phyloP scores from a whole-genome alignment of 2,797 vertebrate species.

The Lacerta agilis region DNA sequence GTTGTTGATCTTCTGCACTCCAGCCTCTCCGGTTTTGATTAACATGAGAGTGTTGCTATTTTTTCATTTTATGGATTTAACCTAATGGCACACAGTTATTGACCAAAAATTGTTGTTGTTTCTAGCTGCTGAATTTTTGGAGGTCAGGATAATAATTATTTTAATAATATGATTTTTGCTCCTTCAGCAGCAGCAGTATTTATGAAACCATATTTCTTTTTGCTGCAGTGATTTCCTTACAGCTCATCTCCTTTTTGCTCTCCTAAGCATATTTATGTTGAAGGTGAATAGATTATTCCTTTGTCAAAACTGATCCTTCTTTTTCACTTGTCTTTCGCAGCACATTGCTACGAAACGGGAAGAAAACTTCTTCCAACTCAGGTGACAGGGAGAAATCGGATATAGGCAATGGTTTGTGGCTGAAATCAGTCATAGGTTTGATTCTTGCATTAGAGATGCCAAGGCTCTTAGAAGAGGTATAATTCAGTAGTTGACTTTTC shows the following conservation, averaged over 20 bases:
- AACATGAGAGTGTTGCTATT: conserved; percentile 16
- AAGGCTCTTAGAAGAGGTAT: too few relatives aligned
- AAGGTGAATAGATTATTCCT: conserved; percentile 59
- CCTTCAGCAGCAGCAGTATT: conserved; percentile 64
- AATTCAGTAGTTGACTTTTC: too few relatives aligned
- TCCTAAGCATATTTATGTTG: conserved; percentile 61
- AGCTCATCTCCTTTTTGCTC: conserved; percentile 63
- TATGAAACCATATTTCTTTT: conserved; percentile 70
- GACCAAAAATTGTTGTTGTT: conserved; percentile 60
- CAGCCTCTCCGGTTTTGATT: conserved; percentile 55
- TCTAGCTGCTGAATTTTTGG: conserved; percentile 71
- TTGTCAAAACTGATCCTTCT: conserved; percentile 53
- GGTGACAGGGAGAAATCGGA: conserved; percentile 13
- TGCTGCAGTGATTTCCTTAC: conserved; percentile 63
- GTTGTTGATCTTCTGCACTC: conserved; percentile 53
- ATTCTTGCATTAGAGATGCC: too few relatives aligned
- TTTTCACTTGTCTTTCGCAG: conserved; percentile 62
- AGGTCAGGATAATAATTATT: conserved; percentile 74
- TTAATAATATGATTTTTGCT: conserved; percentile 69
- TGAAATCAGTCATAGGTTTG: too few relatives aligned
- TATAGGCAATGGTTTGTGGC: background rate
- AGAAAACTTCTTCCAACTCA: conserved; percentile 44
- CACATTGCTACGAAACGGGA: conserved; percentile 25
- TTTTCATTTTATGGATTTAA: conserved; percentile 57
- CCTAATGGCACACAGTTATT: conserved; percentile 69